These are phyloP conservation scores for Brachionus asplanchnoidis DNA, from an alignment of 1,140 invertebrate genomes.

Conservation along the genomic window DNA sequence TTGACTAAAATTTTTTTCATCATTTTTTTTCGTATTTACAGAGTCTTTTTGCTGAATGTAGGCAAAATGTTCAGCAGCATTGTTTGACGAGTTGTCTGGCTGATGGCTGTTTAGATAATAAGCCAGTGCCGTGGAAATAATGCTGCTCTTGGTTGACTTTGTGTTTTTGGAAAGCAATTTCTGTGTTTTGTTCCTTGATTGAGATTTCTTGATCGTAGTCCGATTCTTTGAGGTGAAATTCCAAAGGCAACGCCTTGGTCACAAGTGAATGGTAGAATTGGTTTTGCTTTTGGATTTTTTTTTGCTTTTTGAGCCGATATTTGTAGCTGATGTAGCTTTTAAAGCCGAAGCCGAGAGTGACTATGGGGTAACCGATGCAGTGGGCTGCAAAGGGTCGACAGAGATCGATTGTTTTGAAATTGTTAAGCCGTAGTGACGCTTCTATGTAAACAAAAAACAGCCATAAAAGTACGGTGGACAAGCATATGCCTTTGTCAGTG, in stretches of 20 bases:
- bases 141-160: background rate
- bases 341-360: constrained; percentile 90
- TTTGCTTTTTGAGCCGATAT: constrained; percentile 80
- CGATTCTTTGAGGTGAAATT: constrained; percentile 44
- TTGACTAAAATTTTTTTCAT: constrained; percentile 25
- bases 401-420: constrained; percentile 80
- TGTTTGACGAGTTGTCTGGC: background rate
- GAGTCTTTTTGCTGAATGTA: constrained; percentile 26
- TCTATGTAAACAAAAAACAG: constrained; percentile 91
- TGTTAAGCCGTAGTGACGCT: constrained; percentile 77
- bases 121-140: background rate
- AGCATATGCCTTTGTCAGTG: constrained; percentile 85
- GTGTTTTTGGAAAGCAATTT: background rate
- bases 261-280: constrained; percentile 88
- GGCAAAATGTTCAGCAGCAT: background rate
- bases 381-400: constrained; percentile 96
- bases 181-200: background rate
- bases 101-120: constrained; percentile 4
- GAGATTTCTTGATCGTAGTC: constrained; percentile 10
- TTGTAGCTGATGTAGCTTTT: constrained; percentile 88
- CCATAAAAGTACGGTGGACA: constrained; percentile 89
- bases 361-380: constrained; percentile 95
- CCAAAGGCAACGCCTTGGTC: constrained; percentile 75
- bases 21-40: constrained; percentile 1
- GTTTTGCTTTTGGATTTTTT: constrained; percentile 87